phyloP scores from a whole-genome alignment of 1,140 invertebrate genomes.

The Lepidotrigona ventralis region DNA sequence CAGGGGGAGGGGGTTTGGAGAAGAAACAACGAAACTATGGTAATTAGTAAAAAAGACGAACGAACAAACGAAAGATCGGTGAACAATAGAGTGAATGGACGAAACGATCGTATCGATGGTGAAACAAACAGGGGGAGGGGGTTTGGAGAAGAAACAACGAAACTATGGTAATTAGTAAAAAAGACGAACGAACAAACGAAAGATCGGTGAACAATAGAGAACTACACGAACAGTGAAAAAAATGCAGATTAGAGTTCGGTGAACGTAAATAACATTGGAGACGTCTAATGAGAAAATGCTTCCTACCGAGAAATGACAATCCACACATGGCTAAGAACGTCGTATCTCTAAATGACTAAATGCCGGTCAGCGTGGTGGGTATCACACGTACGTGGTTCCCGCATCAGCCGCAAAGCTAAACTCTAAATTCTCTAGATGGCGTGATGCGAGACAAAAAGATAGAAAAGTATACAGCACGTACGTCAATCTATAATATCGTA shows the following conservation, averaged over 20 bases:
- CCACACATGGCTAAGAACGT: background rate
- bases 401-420: slow-evolving; percentile 22
- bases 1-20: no score
- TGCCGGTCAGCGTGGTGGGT: background rate
- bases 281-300: slow-evolving; percentile 18
- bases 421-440: slow-evolving; percentile 31
- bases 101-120: background rate
- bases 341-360: slow-evolving; percentile 23
- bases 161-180: background rate
- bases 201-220: slow-evolving; percentile 5
- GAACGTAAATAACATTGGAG: slow-evolving; percentile 20
- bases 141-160: background rate
- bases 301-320: slow-evolving; percentile 27
- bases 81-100: slow-evolving; percentile 1
- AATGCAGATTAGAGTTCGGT: slow-evolving; percentile 21
- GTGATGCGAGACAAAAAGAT: slow-evolving; percentile 4
- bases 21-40: background rate
- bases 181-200: background rate
- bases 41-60: background rate
- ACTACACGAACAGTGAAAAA: slow-evolving; percentile 35
- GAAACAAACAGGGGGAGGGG: background rate
- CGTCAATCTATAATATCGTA: background rate
- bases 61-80: background rate
- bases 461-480: background rate
- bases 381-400: background rate